Evolutionary conservation across 2,888 invertebrate genomes (phyloP).

Genomic region (Plemyria rubiginata): DNA sequence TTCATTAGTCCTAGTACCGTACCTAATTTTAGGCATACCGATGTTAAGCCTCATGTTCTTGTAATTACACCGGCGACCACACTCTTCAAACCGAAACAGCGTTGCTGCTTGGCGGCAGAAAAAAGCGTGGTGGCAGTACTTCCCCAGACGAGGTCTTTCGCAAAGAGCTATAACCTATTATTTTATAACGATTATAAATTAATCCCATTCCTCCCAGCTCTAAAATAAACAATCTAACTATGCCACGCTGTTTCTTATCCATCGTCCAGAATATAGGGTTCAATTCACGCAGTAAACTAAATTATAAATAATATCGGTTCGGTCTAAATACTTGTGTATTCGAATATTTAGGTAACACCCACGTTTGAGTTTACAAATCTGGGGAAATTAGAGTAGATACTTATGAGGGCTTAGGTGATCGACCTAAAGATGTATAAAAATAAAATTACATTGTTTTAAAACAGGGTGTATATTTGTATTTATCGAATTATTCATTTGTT

Average conservation of each 20-base stretch:
- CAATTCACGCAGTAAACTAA: conserved; percentile 13
- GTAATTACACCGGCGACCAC: too few relatives aligned
- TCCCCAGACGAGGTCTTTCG: too few relatives aligned
- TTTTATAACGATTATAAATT: not conserved
- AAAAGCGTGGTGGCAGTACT: too few relatives aligned
- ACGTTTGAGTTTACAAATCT: conserved; percentile 12
- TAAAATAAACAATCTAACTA: conserved; percentile 11
- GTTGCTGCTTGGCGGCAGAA: too few relatives aligned
- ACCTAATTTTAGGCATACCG: too few relatives aligned
- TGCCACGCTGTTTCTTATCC: conserved; percentile 20
- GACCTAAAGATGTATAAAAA: not conserved
- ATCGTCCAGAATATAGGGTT: conserved; percentile 24
- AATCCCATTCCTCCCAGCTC: conserved; percentile 15
- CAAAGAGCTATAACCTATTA: too few relatives aligned
- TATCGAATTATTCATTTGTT: too few relatives aligned
- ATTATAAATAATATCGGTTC: conserved; percentile 16
- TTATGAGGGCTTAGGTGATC: not conserved
- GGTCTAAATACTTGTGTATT: conserved; percentile 17
- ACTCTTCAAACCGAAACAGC: too few relatives aligned
- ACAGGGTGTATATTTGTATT: too few relatives aligned
- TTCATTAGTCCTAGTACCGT: too few relatives aligned
- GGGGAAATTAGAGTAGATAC: conserved; percentile 6
- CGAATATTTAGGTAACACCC: conserved; percentile 17
- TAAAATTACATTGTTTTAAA: too few relatives aligned
- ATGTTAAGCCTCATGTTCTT: too few relatives aligned